These are phyloP conservation scores for Sialia sialis DNA, from an alignment of 2,113 vertebrate species.

Conservation along the genomic window DNA sequence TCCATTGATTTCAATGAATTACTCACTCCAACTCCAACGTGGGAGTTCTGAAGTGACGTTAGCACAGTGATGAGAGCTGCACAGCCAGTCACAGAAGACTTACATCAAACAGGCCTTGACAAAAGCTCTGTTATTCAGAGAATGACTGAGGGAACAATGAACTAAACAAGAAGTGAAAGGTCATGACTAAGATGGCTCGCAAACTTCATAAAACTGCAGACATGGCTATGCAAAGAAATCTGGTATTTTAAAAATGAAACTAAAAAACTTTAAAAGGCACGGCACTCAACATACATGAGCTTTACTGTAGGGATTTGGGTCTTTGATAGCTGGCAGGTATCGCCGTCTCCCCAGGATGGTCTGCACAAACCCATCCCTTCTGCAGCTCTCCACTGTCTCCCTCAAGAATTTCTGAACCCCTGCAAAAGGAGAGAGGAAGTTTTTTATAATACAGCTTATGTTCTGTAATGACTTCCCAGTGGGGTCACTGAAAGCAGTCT, in stretches of 20 bases:
- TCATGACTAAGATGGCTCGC: background rate
- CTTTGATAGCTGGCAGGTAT: conserved; percentile 89
- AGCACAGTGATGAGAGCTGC: background rate
- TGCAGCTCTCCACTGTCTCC: conserved; percentile 87
- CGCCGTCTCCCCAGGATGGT: conserved; percentile 90
- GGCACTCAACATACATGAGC: conserved; percentile 82
- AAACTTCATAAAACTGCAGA: background rate
- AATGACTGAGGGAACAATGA: background rate
- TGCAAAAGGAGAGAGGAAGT: conserved; percentile 64
- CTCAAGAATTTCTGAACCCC: conserved; percentile 87
- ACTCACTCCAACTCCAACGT: background rate
- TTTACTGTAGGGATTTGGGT: conserved; percentile 81
- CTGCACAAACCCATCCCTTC: conserved; percentile 87
- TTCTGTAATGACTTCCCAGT: background rate
- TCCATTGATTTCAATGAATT: conserved; percentile 25
- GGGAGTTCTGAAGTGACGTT: conserved; percentile 10
- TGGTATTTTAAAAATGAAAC: background rate
- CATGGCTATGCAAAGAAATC: background rate
- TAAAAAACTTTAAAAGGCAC: background rate
- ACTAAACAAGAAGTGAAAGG: background rate
- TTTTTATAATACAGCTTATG: background rate
- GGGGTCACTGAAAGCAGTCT: background rate
- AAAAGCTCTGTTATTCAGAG: conserved; percentile 12
- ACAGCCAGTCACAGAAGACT: background rate
- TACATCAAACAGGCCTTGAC: background rate